These are phyloP conservation scores for Tromatobia lineatoria DNA, from an alignment of 2,888 invertebrate species.

Conservation along the genomic window DNA sequence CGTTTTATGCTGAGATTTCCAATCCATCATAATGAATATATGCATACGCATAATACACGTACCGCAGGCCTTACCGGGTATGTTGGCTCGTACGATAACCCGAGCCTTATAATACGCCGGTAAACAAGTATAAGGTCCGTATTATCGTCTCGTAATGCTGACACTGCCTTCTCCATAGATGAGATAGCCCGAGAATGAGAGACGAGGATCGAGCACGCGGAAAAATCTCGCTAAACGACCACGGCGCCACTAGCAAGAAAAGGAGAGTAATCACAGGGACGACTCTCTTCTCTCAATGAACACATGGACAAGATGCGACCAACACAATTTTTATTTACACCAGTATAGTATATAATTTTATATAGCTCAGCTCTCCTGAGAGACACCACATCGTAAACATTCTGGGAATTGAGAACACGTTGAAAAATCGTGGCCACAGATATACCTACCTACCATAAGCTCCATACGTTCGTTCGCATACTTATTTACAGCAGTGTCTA, in stretches of 20 bases:
- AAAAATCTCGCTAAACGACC: not conserved
- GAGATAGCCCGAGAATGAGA: constrained; percentile 27
- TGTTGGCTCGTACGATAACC: constrained; percentile 41
- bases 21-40: not conserved
- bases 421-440: constrained; percentile 19
- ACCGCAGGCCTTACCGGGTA: not conserved
- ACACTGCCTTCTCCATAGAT: constrained; percentile 31
- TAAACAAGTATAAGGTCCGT: constrained; percentile 46
- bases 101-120: constrained; percentile 41
- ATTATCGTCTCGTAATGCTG: constrained; percentile 46
- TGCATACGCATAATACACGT: not conserved
- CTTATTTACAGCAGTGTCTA: not conserved
- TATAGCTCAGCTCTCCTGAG: not conserved
- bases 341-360: not conserved
- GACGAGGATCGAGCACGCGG: constrained; percentile 16
- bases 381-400: constrained; percentile 37
- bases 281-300: constrained; percentile 24
- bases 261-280: not conserved
- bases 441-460: not conserved
- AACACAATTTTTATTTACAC: not conserved
- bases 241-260: not conserved
- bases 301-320: not conserved
- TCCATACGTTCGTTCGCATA: not conserved
- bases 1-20: constrained; percentile 2
- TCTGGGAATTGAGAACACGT: constrained; percentile 38